Evolutionary conservation across 2,888 invertebrate genomes (phyloP).

Genomic region (Barypeithes pellucidus): DNA sequence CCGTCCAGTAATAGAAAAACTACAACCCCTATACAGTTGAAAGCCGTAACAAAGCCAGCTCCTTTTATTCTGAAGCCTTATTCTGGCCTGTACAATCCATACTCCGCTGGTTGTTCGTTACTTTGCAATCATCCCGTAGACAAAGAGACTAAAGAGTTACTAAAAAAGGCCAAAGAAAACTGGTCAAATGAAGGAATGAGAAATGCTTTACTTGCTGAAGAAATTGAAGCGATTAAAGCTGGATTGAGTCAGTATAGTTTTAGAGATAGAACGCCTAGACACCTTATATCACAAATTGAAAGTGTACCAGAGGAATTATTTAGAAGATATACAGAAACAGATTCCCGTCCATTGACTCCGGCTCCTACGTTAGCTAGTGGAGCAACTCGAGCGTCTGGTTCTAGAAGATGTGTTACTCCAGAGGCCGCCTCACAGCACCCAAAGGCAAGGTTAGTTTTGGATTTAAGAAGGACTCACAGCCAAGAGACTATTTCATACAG

Average conservation of each 20-base stretch:
- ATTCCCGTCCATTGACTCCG: slow-evolving; percentile 87
- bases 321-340: slow-evolving; percentile 86
- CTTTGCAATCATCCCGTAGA: slow-evolving; percentile 90
- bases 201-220: slow-evolving; percentile 65
- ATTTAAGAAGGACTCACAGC: slow-evolving; percentile 79
- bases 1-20: slow-evolving; percentile 14
- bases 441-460: slow-evolving; percentile 81
- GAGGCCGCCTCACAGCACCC: slow-evolving; percentile 74
- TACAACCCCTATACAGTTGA: slow-evolving; percentile 69
- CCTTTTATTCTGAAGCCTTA: slow-evolving; percentile 85
- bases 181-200: slow-evolving; percentile 72
- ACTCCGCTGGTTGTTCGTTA: slow-evolving; percentile 85
- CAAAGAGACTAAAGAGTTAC: slow-evolving; percentile 79
- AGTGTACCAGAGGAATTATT: slow-evolving; percentile 85
- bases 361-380: slow-evolving; percentile 85
- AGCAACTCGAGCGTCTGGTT: slow-evolving; percentile 79
- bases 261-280: slow-evolving; percentile 33
- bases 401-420: slow-evolving; percentile 81
- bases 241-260: slow-evolving; percentile 58
- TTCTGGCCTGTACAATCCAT: slow-evolving; percentile 88
- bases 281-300: slow-evolving; percentile 69
- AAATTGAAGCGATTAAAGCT: slow-evolving; percentile 66
- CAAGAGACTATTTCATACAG: slow-evolving; percentile 71
- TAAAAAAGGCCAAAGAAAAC: slow-evolving; percentile 81
- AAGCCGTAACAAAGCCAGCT: slow-evolving; percentile 79